Evolutionary conservation across 2,113 vertebrate genomes (phyloP).

Genomic region (Oostethus manadensis): DNA sequence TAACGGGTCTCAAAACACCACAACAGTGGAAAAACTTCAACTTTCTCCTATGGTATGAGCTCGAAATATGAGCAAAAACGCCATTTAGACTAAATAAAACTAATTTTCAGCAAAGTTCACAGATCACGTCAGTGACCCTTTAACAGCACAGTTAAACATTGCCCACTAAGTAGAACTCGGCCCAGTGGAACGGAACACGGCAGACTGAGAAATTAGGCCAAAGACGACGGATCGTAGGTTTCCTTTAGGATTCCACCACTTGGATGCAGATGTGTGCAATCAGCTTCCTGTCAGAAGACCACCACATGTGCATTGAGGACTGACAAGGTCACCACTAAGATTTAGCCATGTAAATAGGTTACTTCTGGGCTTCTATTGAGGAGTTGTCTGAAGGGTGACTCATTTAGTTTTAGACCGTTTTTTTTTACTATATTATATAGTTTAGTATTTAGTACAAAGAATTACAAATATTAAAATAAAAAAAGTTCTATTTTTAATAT

Average conservation of each 20-base stretch:
- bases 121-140: slow-evolving; percentile 1
- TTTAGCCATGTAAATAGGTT: neutral
- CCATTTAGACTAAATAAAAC: too few relatives aligned
- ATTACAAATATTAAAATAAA: too few relatives aligned
- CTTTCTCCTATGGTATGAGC: neutral
- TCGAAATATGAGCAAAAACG: too few relatives aligned
- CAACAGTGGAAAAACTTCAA: neutral
- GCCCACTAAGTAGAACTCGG: slow-evolving; percentile 10
- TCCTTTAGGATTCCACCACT: slow-evolving; percentile 25
- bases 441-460: too few relatives aligned
- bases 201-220: slow-evolving; percentile 37
- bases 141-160: slow-evolving; percentile 2
- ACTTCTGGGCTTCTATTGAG: neutral
- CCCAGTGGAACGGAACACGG: slow-evolving; percentile 1
- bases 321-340: neutral
- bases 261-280: slow-evolving; percentile 16
- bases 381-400: too few relatives aligned
- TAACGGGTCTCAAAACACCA: too few relatives aligned
- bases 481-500: too few relatives aligned
- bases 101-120: neutral
- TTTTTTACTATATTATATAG: too few relatives aligned
- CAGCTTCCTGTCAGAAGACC: neutral
- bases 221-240: slow-evolving; percentile 8
- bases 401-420: too few relatives aligned
- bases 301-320: neutral